phyloP scores from a whole-genome alignment of 2,113 vertebrate species.

The Diadophis punctatus region DNA sequence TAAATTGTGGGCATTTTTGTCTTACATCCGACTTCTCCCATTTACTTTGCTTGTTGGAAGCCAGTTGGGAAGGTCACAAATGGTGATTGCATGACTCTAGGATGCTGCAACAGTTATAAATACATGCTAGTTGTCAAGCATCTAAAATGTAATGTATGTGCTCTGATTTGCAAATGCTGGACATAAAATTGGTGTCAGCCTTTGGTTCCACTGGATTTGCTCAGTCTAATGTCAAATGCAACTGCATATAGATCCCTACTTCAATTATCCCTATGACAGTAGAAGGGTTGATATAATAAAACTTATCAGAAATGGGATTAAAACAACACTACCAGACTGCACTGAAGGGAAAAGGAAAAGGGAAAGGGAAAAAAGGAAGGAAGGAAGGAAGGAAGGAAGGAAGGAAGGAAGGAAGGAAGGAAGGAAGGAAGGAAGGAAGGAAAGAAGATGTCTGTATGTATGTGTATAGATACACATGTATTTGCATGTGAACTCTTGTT shows the following conservation, averaged over 20 bases:
- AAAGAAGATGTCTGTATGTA: background rate
- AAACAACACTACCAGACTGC: background rate
- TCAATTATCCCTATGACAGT: background rate
- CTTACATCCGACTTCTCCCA: background rate
- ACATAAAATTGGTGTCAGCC: background rate
- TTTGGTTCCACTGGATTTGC: background rate
- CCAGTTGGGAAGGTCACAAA: background rate
- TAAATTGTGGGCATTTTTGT: background rate
- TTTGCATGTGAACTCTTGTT: background rate
- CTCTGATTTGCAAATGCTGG: background rate
- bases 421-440: background rate
- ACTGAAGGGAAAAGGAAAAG: background rate
- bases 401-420: too few relatives aligned
- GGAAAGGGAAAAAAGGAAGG: background rate
- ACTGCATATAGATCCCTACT: background rate
- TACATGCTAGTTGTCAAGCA: background rate
- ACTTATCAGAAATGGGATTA: background rate
- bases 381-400: background rate
- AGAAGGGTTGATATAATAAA: background rate
- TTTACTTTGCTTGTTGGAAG: background rate
- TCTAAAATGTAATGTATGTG: background rate
- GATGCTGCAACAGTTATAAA: background rate
- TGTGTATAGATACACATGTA: background rate
- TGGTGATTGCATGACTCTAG: background rate
- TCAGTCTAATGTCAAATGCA: background rate